Base-by-base conservation (phyloP, 2,888 invertebrate species). In the Diarsia rubi region DNA sequence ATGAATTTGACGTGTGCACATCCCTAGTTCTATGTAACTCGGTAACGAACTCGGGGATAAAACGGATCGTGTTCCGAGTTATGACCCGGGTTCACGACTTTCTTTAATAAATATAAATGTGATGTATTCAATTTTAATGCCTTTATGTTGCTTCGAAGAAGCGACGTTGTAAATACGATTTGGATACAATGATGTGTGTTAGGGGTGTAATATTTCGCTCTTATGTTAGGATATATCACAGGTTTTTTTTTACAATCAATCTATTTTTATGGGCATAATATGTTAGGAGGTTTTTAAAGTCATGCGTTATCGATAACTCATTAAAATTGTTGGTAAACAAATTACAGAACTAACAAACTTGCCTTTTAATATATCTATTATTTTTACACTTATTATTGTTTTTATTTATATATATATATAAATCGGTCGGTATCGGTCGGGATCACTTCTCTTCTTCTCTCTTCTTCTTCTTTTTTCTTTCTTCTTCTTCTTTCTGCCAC, bases 1-100 rank as follows among this genome's bases (percentile, higher is more conserved):
- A 54, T 73, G 64, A 60, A 70, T 71, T 44, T 68, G 52, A 81
- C 57, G 73, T 57, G 16, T 45, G 68, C 21, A 66, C 76, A 76
- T 8, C 66, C 71, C 57, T 72, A 66, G 19, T 37, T n/a, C 49
- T 8, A 16, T n/a, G 65, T 66, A 75, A 80, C 68, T 74, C 57
- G 70, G 42, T 59, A 73, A 79, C 59, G 14, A 64, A 71, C 19
- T 75, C 54, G 1, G 27, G 67, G 69, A 85, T 86, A 76, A 83
- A 82, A 80, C 74, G 78, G 76, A 85, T 80, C 78, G 77, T 76
- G 72, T 79, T 67, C 44, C 62, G 52, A 74, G 77, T 80, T 66
- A 80, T 47, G 69, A 66, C 24, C 65, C 68, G 59, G 73, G 60
- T 83, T 71, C 59, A 63, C 52, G 67, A 70, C 52, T 60, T 80